These are phyloP conservation scores for Drosophila pruinosa DNA, from an alignment of 1,140 invertebrate species.

Conservation along the genomic window DNA sequence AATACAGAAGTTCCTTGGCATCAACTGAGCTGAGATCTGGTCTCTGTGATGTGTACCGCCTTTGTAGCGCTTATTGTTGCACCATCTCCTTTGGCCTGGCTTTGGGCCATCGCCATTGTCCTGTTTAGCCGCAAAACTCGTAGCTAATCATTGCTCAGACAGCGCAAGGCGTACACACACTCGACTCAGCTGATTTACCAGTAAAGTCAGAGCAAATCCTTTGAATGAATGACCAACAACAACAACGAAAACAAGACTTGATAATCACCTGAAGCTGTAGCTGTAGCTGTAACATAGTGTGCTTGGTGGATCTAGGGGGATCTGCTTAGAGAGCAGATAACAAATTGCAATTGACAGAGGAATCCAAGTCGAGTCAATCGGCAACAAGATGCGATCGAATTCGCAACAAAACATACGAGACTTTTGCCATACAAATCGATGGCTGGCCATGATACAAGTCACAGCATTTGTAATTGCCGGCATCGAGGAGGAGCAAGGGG, in stretches of 20 bases:
- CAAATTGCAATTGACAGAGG: constrained; percentile 82
- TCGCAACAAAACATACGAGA: constrained; percentile 58
- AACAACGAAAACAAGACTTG: not conserved
- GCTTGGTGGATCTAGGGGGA: constrained; percentile 30
- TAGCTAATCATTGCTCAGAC: constrained; percentile 47
- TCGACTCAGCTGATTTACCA: not conserved
- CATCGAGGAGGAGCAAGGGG: not conserved
- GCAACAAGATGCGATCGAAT: constrained; percentile 70
- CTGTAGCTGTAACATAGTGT: no score
- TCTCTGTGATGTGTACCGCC: constrained; percentile 63
- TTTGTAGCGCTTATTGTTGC: constrained; percentile 39
- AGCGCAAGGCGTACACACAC: constrained; percentile 6
- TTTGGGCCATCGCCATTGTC: constrained; percentile 19
- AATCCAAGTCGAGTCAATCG: constrained; percentile 45
- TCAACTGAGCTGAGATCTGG: not conserved
- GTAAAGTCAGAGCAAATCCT: constrained; percentile 27
- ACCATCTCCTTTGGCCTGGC: constrained; percentile 31
- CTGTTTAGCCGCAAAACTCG: constrained; percentile 36
- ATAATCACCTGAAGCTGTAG: not conserved
- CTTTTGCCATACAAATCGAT: constrained; percentile 67
- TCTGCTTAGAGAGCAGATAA: constrained; percentile 59
- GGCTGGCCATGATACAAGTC: constrained; percentile 72
- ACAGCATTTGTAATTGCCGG: constrained; percentile 75
- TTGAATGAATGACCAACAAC: constrained; percentile 31
- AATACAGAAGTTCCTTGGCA: constrained; percentile 24